Evolutionary conservation across 1,140 invertebrate species (phyloP).

Genomic region (Pristionchus pacificus): DNA sequence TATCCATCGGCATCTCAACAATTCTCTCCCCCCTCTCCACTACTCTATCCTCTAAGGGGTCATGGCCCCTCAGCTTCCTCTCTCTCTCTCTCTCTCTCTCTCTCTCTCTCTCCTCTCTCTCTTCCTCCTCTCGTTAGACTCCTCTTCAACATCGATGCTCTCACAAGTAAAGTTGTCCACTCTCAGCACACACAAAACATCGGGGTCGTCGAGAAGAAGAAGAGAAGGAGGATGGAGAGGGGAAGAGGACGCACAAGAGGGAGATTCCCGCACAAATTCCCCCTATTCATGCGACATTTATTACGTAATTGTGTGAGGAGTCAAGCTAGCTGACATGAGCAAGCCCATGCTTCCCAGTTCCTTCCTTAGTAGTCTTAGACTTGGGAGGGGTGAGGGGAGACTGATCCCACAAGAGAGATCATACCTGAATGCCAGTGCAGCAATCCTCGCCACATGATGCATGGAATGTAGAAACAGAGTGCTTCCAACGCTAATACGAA

Average conservation of each 20-base stretch:
- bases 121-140: neutral
- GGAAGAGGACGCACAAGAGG: too few relatives aligned
- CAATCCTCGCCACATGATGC: slow-evolving; percentile 61
- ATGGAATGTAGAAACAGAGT: slow-evolving; percentile 63
- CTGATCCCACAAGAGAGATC: too few relatives aligned
- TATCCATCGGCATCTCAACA: too few relatives aligned
- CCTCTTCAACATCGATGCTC: neutral
- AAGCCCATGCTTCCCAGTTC: neutral
- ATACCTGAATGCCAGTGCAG: slow-evolving; percentile 58
- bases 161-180: too few relatives aligned
- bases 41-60: neutral
- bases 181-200: too few relatives aligned
- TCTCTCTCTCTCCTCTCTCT: too few relatives aligned
- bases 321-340: neutral
- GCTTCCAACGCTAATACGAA: slow-evolving; percentile 62
- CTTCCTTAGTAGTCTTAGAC: too few relatives aligned
- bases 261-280: slow-evolving; percentile 17
- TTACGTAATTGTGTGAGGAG: slow-evolving; percentile 10
- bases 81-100: too few relatives aligned
- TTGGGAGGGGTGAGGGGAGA: too few relatives aligned
- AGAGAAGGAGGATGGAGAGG: too few relatives aligned
- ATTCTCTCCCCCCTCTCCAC: neutral
- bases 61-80: neutral
- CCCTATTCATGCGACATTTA: slow-evolving; percentile 18
- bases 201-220: too few relatives aligned